Percentiles rank a stretch among this genome's conserved stretches.
These are phyloP conservation scores for Amphiprion percula DNA, from an alignment of 2,113 vertebrate species.

Conservation along the genomic window DNA sequence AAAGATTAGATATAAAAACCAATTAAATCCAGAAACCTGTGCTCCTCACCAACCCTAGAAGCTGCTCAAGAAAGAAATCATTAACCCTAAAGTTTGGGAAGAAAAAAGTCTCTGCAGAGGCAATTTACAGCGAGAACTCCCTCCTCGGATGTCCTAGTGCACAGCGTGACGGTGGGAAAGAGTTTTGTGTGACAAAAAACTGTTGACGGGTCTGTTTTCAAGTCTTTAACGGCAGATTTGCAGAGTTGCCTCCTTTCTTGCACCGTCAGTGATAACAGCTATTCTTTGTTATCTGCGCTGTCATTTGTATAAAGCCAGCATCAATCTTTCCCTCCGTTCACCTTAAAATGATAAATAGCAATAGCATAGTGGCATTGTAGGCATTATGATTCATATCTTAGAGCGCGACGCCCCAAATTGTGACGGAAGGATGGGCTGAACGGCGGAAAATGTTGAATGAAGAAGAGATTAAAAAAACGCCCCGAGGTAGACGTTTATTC, in stretches of 20 bases:
- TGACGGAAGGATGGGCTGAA: slow-evolving; percentile 9
- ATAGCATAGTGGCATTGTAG: not conserved
- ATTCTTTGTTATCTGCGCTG: not conserved
- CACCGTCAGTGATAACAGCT: slow-evolving; percentile 3
- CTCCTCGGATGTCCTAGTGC: too few relatives aligned
- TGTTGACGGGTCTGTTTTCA: not conserved
- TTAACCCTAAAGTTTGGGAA: too few relatives aligned
- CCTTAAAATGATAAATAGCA: slow-evolving; percentile 11
- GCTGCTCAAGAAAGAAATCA: too few relatives aligned
- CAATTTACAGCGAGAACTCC: too few relatives aligned
- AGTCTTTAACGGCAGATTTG: not conserved
- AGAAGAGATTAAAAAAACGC: not conserved
- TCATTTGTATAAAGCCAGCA: slow-evolving; percentile 1
- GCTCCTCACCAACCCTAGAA: too few relatives aligned
- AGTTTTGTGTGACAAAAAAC: not conserved
- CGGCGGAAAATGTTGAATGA: not conserved
- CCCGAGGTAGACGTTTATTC: not conserved
- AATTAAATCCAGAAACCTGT: too few relatives aligned
- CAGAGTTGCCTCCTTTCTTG: not conserved
- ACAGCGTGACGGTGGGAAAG: not conserved
- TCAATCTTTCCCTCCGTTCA: slow-evolving; percentile 4
- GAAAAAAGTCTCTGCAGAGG: too few relatives aligned
- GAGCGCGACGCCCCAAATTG: not conserved
- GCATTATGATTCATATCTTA: slow-evolving; percentile 10
- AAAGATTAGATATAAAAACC: too few relatives aligned